phyloP scores from a whole-genome alignment of 2,797 vertebrate species.

The Hafferia zeledoni region DNA sequence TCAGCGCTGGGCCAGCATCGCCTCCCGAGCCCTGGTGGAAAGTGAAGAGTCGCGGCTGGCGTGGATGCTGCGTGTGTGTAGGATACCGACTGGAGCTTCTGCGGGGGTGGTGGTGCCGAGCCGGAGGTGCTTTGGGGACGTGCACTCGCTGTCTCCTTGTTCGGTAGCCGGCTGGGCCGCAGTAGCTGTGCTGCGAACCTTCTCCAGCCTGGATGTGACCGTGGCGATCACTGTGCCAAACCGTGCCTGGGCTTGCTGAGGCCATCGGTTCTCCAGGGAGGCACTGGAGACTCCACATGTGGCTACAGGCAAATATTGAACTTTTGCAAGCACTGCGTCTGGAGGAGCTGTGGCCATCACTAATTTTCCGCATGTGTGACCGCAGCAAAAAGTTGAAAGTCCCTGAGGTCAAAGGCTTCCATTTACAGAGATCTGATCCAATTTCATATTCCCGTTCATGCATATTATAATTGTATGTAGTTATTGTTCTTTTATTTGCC shows the following conservation, averaged over 20 bases:
- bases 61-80: fast-evolving
- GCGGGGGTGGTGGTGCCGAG: not conserved
- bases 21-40: fast-evolving
- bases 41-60: fast-evolving
- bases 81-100: fast-evolving
- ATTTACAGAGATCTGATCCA: not conserved
- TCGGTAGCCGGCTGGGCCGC: too few relatives aligned
- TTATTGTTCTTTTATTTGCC: constrained; percentile 15
- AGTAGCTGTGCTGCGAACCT: not conserved
- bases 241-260: not conserved
- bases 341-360: not conserved
- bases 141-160: fast-evolving
- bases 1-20: fast-evolving
- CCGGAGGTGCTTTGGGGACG: fast-evolving
- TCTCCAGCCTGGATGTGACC: not conserved
- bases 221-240: fast-evolving
- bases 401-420: not conserved
- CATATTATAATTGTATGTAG: not conserved
- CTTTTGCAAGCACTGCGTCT: not conserved
- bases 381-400: not conserved
- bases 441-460: not conserved
- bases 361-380: constrained; percentile 25
- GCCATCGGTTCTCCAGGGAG: not conserved
- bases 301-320: not conserved
- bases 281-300: not conserved